Base-by-base conservation (phyloP, 2,888 invertebrate genomes). In the Diaprepes abbreviatus region DNA sequence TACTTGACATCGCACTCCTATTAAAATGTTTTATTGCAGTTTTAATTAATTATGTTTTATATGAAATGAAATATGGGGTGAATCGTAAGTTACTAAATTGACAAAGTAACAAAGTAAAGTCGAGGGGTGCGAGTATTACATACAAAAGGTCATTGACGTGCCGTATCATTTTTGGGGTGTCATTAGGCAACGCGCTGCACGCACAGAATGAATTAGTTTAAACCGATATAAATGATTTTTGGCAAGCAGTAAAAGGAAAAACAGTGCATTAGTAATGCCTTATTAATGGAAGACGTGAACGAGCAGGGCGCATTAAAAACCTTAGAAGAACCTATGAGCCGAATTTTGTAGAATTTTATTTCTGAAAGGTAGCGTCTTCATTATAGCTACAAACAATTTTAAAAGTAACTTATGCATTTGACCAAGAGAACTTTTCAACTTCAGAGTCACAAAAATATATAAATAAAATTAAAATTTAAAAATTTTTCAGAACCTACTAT, bases 21-120 rank as follows among this genome's bases (percentile, higher is more conserved):
- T 68, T 68, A 68, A 63, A 68, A 68, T 68, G 67, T 62, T 68
- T 68, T 68, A 68, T 68, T 68, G 57, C 54, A 60, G 28, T 60
- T 68, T 68, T 68, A 68, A 68, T 68, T 68, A 68, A 68, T 68
- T 55, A 40, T 36, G 54, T 19, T 52, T 57, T 50, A 60, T 62
- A 43, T 54, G 38, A 67, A 60, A 67, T 55, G 67, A 62, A 54
- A 55, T 62, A 68, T 62, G 28, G 62, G 62, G 62, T 54, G 40
- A 21, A 43, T 40, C 57, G 57, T 40, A 28, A 50, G 9, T 31
- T 60, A 60, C 48, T 60, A 45, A 60, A 60, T 54, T 63, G 40
- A 54, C 54, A 40, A 63, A 54, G 63, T 54, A 54, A 63, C 63
- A 12, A 33, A 17, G 40, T 35, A 63, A 40, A 54, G 21, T 31